Base-by-base conservation (phyloP, 2,888 invertebrate species). In the Eupithecia inturbata region DNA sequence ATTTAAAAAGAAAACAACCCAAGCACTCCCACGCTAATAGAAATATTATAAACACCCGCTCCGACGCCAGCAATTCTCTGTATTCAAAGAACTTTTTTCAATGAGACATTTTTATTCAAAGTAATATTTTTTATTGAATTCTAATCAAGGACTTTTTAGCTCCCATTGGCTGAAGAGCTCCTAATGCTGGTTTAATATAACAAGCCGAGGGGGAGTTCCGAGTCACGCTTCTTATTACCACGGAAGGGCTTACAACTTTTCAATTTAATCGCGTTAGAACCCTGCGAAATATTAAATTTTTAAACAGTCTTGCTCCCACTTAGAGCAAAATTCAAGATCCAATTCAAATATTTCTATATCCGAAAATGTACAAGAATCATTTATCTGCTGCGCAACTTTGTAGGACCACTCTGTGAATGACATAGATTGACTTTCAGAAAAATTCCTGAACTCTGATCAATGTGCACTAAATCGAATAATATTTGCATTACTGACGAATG, bases 171-270 rank as follows among this genome's bases (percentile, higher is more conserved):
- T 41, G 70, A 12, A 66, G 70, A 75, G 69, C 74, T 73, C 73
- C 72, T 76, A 74, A 75, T 76, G 75, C 75, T 67, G 71, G 73
- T 75, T 92, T 91, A 91, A 92, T 93, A 91, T 91, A 87, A 90
- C 85, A 84, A 88, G 89, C 90, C 88, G 88, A 87, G 89, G 86
- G 82, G 86, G 90, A 92, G 90, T 90, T 88, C 89, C 88, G 77
- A 91, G 93, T 94, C 94, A 94, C 90, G 93, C 89, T 87, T 82
- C 89, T 92, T 93, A 93, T 93, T 93, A 92, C 92, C 84, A 78
- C 79, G 78, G 77, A 83, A 88, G 86, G 89, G 87, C 87, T 91
- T 88, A 89, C 88, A 81, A 81, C 86, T 90, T 91, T 91, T 92
- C 92, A 89, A 90, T 91, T 90, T 92, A 91, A 93, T 92, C 90